phyloP scores from a whole-genome alignment of 2,888 invertebrate species.

The Stegana nigrithorax region DNA sequence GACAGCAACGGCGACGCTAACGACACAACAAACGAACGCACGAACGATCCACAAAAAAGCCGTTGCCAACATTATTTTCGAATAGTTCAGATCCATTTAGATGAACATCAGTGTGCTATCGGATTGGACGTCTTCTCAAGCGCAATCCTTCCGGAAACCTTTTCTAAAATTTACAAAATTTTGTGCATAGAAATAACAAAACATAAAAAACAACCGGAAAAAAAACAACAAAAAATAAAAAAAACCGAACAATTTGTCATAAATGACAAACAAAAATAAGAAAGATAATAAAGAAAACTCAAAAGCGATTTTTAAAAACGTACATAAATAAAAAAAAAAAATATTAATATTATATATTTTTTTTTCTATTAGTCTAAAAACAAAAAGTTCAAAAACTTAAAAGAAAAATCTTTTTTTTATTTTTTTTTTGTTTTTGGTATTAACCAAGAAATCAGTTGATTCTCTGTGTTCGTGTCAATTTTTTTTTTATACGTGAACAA shows the following conservation, averaged over 20 bases:
- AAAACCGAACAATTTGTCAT: background rate
- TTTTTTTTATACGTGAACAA: too few relatives aligned
- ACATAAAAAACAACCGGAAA: constrained; percentile 20
- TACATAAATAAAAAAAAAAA: constrained; percentile 2
- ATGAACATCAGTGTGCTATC: constrained; percentile 69
- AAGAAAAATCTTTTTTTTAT: too few relatives aligned
- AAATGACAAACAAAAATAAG: background rate
- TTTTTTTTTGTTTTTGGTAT: background rate
- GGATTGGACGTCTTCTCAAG: constrained; percentile 65
- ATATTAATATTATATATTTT: too few relatives aligned
- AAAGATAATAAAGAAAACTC: background rate
- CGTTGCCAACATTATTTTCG: constrained; percentile 67
- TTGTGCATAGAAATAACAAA: constrained; percentile 8
- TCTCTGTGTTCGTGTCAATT: too few relatives aligned
- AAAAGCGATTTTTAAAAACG: background rate
- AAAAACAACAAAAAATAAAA: constrained; percentile 18
- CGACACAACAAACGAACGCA: constrained; percentile 36
- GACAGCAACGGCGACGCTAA: constrained; percentile 33
- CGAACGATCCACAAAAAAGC: constrained; percentile 61
- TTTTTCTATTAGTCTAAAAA: too few relatives aligned
- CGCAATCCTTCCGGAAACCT: constrained; percentile 12
- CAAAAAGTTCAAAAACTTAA: too few relatives aligned
- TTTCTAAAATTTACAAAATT: constrained; percentile 30
- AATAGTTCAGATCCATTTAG: constrained; percentile 68
- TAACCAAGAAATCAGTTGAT: too few relatives aligned